Conservation (phyloP, 2,797 vertebrate genomes). For the Catharus ustulatus region DNA sequence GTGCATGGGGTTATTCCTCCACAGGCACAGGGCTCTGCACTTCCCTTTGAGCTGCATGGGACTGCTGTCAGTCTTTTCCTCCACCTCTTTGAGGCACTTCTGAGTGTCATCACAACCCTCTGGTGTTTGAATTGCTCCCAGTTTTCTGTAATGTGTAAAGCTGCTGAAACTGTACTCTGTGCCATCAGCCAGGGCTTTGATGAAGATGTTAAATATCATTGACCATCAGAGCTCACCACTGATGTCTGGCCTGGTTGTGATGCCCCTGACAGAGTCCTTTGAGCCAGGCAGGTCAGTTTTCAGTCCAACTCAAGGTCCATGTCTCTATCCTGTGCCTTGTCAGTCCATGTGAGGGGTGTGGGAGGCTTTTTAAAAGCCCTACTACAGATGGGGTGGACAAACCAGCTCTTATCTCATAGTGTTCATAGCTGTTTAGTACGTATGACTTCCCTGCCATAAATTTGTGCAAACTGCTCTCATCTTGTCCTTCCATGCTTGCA, state of each 20-base stretch:
- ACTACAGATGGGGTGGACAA: neutral
- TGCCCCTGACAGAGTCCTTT: neutral
- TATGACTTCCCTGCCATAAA: neutral
- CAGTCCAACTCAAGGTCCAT: accelerated
- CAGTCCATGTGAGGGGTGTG: neutral
- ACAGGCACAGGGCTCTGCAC: no score
- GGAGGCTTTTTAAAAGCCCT: no score
- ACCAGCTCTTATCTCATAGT: neutral
- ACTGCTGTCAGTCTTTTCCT: neutral
- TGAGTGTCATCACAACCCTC: neutral
- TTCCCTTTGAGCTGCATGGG: neutral
- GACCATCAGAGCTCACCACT: neutral
- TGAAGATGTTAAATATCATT: neutral
- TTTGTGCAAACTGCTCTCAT: neutral
- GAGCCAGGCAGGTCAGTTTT: neutral
- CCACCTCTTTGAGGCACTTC: neutral
- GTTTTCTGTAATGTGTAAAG: neutral
- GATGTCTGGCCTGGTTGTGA: neutral
- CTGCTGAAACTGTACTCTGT: neutral
- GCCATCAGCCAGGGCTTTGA: neutral
- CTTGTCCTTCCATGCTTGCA: neutral
- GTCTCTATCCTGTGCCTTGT: neutral
- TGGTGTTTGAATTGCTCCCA: neutral
- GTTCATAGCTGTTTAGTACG: neutral
- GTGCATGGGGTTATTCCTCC: neutral